These are phyloP conservation scores for Dynastes hyllus DNA, from an alignment of 2,888 invertebrate species.

Conservation along the genomic window DNA sequence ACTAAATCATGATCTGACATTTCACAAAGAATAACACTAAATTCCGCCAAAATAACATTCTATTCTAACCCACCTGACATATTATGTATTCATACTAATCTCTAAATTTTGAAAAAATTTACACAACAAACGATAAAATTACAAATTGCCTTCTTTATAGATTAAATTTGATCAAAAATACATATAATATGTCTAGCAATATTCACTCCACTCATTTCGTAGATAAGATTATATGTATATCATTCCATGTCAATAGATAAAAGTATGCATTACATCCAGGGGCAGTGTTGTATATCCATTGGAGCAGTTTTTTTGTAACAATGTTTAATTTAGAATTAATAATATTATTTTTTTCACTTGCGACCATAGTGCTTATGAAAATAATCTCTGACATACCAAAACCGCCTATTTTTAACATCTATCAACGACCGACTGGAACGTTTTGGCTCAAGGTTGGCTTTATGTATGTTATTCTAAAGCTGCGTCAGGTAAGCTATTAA, in stretches of 20 bases:
- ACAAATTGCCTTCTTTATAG: background rate
- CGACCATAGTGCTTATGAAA: constrained; percentile 47
- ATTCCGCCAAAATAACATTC: too few species aligned
- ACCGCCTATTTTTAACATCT: constrained; percentile 73
- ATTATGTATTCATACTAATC: too few species aligned
- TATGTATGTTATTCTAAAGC: constrained; percentile 70
- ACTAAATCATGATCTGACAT: too few species aligned
- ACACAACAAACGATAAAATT: background rate
- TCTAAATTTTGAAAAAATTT: too few species aligned
- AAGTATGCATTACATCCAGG: background rate
- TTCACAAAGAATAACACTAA: too few species aligned
- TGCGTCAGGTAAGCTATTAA: constrained; percentile 71
- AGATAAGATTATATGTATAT: constrained; percentile 18
- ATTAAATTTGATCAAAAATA: background rate
- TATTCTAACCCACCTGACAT: too few species aligned
- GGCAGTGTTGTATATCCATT: background rate
- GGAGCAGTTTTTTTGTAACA: background rate
- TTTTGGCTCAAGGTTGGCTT: constrained; percentile 73
- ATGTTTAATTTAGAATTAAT: constrained; percentile 49
- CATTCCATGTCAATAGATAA: background rate
- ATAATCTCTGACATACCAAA: constrained; percentile 45
- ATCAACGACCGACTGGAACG: constrained; percentile 71
- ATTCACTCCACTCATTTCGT: background rate
- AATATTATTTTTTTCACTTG: constrained; percentile 51
- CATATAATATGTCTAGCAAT: background rate